Evolutionary conservation across 2,888 invertebrate species (phyloP), one percentile per base, ranked within the genome.

Genomic region (Neelides folsomi): DNA sequence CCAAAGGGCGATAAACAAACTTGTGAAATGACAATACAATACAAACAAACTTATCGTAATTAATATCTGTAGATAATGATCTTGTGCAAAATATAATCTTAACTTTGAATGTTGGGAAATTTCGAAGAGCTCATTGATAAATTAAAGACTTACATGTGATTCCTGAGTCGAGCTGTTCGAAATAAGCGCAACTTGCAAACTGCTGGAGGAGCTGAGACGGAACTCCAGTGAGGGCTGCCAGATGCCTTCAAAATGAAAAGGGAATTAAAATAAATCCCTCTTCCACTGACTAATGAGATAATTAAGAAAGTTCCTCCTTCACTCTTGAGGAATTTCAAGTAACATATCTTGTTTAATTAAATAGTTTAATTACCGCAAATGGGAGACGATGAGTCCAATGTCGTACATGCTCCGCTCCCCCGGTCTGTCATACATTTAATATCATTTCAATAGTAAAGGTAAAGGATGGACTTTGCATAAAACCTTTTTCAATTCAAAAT

Each of bases 81-180:
- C 4, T 27, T 27, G 7, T 27, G 27, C 27, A 27, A 27, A 27
- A 27, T 27, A 27, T 27, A 27, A 27, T 27, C 27, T 27, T 27
- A 7, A 27, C 27, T 27, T 27, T 27, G 27, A 27, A 27, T 27
- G 27, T 27, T 27, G 27, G 27, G 27, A 7, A 27, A 27, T 5
- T 3, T 27, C 7, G 27, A 16, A 13, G 39, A 8, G 13, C 13
- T 39, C 39, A 13, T 39, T 39, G 3, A 15, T 18, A 12, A 20
- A 18, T 66, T 16, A 38, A 51, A 36, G 62, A 77, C 82, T 80
- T 72, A 84, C 84, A 72, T 66, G 83, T 83, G 49, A 84, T 81
- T 53, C 82, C 83, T 68, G 80, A 80, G 68, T 83, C 83, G 63
- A 85, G 72, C 68, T 82, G 81, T 70, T 84, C 84, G 71, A 83